phyloP scores from a whole-genome alignment of 2,888 invertebrate genomes.

The Pyralis farinalis region DNA sequence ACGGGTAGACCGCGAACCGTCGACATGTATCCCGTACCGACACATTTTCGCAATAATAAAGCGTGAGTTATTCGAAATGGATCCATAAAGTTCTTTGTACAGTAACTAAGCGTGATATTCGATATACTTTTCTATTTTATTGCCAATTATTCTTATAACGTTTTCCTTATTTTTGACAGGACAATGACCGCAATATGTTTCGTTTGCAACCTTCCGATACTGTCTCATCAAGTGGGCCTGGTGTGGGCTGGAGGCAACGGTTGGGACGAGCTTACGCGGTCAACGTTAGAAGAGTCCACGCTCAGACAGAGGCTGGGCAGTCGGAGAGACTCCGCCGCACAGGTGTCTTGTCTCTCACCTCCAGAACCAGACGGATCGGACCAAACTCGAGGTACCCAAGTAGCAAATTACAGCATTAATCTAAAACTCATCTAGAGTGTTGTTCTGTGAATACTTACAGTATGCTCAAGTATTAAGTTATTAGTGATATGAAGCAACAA shows the following conservation, averaged over 20 bases:
- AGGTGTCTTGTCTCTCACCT: conserved; percentile 91
- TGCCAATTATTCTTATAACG: conserved; percentile 15
- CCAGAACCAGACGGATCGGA: conserved; percentile 89
- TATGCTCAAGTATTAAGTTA: no score
- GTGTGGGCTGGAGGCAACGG: conserved; percentile 97
- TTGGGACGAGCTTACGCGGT: conserved; percentile 95
- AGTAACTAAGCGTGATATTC: neutral
- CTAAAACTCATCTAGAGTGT: no score
- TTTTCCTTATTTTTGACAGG: conserved; percentile 79
- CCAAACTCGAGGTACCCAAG: conserved; percentile 63
- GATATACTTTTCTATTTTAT: neutral
- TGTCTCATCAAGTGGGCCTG: conserved; percentile 96
- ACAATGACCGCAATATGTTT: conserved; percentile 97
- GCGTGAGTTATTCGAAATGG: conserved; percentile 47
- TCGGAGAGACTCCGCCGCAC: conserved; percentile 94
- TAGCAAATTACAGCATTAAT: neutral
- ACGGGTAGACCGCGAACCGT: conserved; percentile 32
- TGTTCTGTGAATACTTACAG: no score
- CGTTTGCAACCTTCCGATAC: conserved; percentile 97
- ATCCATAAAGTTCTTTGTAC: conserved; percentile 1
- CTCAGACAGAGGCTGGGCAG: conserved; percentile 91
- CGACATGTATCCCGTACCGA: conserved; percentile 55
- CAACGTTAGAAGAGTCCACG: conserved; percentile 91
- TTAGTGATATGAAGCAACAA: no score
- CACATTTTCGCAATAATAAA: conserved; percentile 67